Base-by-base conservation (phyloP, 2,113 vertebrate species). In the Tyrannus savana region DNA sequence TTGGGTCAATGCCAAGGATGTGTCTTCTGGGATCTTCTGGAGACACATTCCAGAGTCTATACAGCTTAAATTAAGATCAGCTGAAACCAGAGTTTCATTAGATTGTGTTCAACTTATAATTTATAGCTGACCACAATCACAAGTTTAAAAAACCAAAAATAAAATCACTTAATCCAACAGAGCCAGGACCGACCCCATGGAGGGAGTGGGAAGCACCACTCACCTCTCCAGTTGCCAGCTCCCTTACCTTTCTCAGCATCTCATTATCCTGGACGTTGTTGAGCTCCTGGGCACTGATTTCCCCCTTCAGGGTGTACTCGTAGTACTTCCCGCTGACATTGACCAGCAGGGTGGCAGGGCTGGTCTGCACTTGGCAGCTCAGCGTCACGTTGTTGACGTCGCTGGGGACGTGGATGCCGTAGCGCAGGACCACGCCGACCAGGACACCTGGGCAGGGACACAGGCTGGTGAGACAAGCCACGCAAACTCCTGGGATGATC, bases 291-390 rank as follows among this genome's bases (percentile, higher is more conserved):
- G 98, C 95, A 4, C 97, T 97, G 95, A 99, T 99, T 92, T 99
- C 98, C 21, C 99, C 99, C 96, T 99, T 99, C 95, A 99, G 97
- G 6, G 98, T 99, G 96, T 99, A 99, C 96, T 99, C 99, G 2
- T 99, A 99, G 98, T 98, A 99, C 86, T 99, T 99, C 10, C 99
- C 99, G 5, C 99, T 99, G 97, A 99, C 97, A 1, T 99, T 99
- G 46, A 99, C 98, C 90, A 99, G 97, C 97, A 99, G 97, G 0
- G 99, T 99, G 91, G 99, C 98, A 0, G 99, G 99, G 75, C 99
- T 99, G 89, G 98, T 97, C 66, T 99, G 99, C 71, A 99, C 98
- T 8, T 98, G 98, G 95, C 99, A 99, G 97, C 98, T 99, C 95
- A 99, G 90, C 1, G 99, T 99, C 39, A 98, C 97, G 6, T 99